These are phyloP conservation scores for Acipenser oxyrinchus DNA, from an alignment of 2,797 vertebrate species.

Conservation along the genomic window DNA sequence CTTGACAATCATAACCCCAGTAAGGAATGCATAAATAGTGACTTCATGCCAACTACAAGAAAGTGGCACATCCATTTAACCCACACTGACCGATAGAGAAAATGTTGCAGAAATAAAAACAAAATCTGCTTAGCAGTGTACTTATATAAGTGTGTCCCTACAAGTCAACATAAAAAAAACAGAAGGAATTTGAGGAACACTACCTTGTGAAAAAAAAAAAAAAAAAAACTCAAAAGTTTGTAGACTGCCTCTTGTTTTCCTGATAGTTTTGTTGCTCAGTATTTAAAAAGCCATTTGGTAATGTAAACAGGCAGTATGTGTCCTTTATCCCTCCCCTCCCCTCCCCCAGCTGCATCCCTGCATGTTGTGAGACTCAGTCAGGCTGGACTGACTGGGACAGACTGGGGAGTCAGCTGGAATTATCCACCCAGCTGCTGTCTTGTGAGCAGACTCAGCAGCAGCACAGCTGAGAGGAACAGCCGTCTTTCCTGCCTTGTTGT, in stretches of 20 bases:
- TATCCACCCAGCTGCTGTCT: conserved; percentile 7
- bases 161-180: too few relatives aligned
- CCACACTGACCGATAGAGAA: too few relatives aligned
- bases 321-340: not conserved
- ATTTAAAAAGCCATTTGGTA: not conserved
- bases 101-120: too few relatives aligned
- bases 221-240: not conserved
- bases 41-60: too few relatives aligned
- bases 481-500: not conserved
- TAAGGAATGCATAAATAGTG: too few relatives aligned
- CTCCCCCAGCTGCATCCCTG: not conserved
- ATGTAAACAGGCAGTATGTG: not conserved
- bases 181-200: too few relatives aligned
- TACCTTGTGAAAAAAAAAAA: not conserved
- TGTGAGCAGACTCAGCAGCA: not conserved
- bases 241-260: not conserved
- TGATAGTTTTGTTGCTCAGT: not conserved
- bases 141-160: too few relatives aligned
- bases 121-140: too few relatives aligned
- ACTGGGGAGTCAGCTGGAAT: conserved; percentile 1
- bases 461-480: conserved; percentile 3
- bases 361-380: not conserved
- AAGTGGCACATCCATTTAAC: too few relatives aligned
- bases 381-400: not conserved
- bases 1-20: too few relatives aligned